Percentiles rank a stretch among this genome's conserved stretches.
Evolutionary conservation across 2,888 invertebrate species (phyloP).

Genomic region (Oscheius sp.): DNA sequence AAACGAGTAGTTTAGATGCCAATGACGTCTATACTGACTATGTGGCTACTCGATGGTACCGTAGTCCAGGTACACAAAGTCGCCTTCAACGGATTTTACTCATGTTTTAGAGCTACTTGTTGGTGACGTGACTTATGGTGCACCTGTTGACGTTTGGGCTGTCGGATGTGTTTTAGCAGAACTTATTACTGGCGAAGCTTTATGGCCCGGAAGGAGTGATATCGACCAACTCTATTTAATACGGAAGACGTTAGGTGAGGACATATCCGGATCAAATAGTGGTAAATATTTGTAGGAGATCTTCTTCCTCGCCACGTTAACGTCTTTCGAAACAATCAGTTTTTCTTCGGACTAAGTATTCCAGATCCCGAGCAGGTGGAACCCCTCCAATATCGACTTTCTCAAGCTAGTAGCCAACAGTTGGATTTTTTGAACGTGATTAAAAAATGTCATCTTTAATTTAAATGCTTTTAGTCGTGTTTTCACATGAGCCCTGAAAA

Average conservation of each 20-base stretch:
- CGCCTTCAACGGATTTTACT: too few species aligned
- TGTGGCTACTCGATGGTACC: constrained; percentile 98
- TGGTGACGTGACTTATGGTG: constrained; percentile 83
- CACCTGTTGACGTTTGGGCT: constrained; percentile 94
- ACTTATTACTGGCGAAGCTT: constrained; percentile 78
- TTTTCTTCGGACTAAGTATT: constrained; percentile 88
- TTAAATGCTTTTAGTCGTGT: constrained; percentile 79
- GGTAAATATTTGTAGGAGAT: constrained; percentile 77
- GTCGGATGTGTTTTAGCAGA: constrained; percentile 79
- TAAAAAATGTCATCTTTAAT: not conserved
- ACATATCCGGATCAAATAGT: not conserved
- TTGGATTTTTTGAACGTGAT: constrained; percentile 85
- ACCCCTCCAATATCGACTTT: constrained; percentile 86
- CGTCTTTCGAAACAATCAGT: constrained; percentile 93
- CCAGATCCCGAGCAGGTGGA: constrained; percentile 87
- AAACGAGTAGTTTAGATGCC: constrained; percentile 76
- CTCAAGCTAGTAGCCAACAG: constrained; percentile 79
- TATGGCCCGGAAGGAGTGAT: constrained; percentile 99
- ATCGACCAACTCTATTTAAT: constrained; percentile 97
- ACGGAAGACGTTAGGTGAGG: constrained; percentile 83
- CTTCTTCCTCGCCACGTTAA: constrained; percentile 91
- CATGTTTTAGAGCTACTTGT: constrained; percentile 86
- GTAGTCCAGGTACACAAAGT: constrained; percentile 72
- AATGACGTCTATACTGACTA: constrained; percentile 99
- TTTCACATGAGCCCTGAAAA: constrained; percentile 91